phyloP scores from a whole-genome alignment of 53 echinoderm and acorn worm genomes.

The Pentamera pediparva region DNA sequence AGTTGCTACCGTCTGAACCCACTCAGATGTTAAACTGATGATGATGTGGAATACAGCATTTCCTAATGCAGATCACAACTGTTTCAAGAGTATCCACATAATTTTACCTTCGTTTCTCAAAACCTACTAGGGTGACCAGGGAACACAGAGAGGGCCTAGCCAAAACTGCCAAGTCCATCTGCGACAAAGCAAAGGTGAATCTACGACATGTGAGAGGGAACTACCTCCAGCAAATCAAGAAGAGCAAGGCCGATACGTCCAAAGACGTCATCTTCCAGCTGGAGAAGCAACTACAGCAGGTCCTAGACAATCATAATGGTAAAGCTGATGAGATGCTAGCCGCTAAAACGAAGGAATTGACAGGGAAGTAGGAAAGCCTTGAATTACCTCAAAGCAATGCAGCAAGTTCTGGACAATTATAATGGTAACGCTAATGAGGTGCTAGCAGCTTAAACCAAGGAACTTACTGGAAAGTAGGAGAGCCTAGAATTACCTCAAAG shows the following conservation, averaged over 20 bases:
- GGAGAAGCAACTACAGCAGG: constrained; percentile 85
- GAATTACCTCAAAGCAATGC: background rate
- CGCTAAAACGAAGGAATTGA: constrained; percentile 69
- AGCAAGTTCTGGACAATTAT: background rate
- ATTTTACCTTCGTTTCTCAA: background rate
- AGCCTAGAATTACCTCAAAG: background rate
- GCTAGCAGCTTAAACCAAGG: constrained; percentile 62
- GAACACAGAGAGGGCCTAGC: constrained; percentile 86
- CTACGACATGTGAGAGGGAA: constrained; percentile 56
- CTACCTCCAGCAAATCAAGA: constrained; percentile 50
- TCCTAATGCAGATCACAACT: background rate
- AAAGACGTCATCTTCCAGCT: constrained; percentile 80
- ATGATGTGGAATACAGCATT: background rate
- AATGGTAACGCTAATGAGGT: constrained; percentile 55
- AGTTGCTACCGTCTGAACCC: no score
- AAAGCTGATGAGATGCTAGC: constrained; percentile 59
- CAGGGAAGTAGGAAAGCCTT: constrained; percentile 51
- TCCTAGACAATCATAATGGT: constrained; percentile 48
- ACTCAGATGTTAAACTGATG: background rate
- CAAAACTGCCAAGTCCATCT: constrained; percentile 75
- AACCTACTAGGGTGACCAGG: constrained; percentile 64
- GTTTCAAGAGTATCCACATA: no score
- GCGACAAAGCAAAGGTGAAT: constrained; percentile 76
- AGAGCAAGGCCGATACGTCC: constrained; percentile 60
- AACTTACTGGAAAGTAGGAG: constrained; percentile 71